phyloP scores from a whole-genome alignment of 1,140 invertebrate genomes.

The Anoplolepis gracilipes region DNA sequence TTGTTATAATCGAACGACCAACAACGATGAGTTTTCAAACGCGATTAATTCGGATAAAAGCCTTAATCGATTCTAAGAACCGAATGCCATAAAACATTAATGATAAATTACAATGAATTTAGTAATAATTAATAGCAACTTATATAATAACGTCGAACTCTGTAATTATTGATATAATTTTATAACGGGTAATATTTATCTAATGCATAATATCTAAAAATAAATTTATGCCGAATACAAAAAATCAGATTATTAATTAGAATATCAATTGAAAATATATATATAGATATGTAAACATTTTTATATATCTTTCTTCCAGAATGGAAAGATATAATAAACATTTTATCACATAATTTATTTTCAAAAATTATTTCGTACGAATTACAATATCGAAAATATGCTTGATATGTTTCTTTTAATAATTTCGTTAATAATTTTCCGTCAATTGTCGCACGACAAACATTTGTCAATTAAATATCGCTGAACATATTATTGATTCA shows the following conservation, averaged over 20 bases:
- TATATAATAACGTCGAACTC: not conserved
- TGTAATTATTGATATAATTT: not conserved
- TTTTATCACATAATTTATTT: not conserved
- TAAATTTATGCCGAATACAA: not conserved
- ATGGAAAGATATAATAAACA: not conserved
- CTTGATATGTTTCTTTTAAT: not conserved
- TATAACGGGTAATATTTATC: not conserved
- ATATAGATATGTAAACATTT: not conserved
- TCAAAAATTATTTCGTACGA: not conserved
- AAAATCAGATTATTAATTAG: not conserved
- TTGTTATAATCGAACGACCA: conserved; percentile 32
- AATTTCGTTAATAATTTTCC: not conserved
- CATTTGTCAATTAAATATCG: not conserved
- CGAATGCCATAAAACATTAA: conserved; percentile 27
- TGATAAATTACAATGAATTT: not conserved
- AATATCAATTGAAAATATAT: not conserved
- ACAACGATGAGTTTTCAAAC: conserved; percentile 39
- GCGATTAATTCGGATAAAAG: conserved; percentile 40
- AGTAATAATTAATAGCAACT: not conserved
- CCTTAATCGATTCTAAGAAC: conserved; percentile 15
- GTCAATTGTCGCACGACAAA: not conserved
- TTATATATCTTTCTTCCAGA: not conserved
- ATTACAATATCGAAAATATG: not conserved
- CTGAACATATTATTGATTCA: not conserved
- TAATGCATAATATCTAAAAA: not conserved